Evolutionary conservation across 2,113 vertebrate species (phyloP), one percentile per base, ranked within the genome.

Genomic region (Procapra przewalskii): DNA sequence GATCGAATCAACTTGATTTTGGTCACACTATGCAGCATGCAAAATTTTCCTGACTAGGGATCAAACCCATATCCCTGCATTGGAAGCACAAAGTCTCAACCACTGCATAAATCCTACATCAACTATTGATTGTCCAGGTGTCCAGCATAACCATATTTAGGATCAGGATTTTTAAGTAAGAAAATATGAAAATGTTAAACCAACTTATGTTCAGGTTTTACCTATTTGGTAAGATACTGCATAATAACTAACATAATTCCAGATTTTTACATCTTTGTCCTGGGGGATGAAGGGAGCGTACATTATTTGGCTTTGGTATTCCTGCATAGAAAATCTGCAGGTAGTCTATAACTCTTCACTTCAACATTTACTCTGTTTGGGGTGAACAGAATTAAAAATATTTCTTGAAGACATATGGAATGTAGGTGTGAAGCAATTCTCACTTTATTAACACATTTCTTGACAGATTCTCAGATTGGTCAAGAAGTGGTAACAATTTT

Each of bases 401-500:
- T 92, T 97, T 97, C 79, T 94, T 71, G 23, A 29, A 87, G 97
- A 67, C 93, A 98, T 94, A 98, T 52, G 91, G 95, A 97, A 94
- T 97, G 97, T 88, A 97, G 93, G 98, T 97, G 97, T 98, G 91
- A 97, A 97, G 11, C 25, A 90, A 89, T 97, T 98, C 86, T 94
- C 92, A 96, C 92, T 92, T 79, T 80, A 95, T 97, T 98, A 98
- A 57, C 98, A 97, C 95, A 84, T 97, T 97, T 97, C 57, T 86
- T 83, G 29, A 97, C 60, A 95, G 86, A 94, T 81, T 97, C 62
- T 97, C 94, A 96, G 48, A 16, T 83, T 95, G 97, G 94, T 97
- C 98, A 98, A 96, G 88, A 95, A 95, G 96, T 77, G 81, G 50
- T 83, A 96, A 86, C 90, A 93, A 80, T 95, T 97, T 94, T 95